Conservation (phyloP, 1,140 invertebrate genomes). For the Macrocentrus cingulum region DNA sequence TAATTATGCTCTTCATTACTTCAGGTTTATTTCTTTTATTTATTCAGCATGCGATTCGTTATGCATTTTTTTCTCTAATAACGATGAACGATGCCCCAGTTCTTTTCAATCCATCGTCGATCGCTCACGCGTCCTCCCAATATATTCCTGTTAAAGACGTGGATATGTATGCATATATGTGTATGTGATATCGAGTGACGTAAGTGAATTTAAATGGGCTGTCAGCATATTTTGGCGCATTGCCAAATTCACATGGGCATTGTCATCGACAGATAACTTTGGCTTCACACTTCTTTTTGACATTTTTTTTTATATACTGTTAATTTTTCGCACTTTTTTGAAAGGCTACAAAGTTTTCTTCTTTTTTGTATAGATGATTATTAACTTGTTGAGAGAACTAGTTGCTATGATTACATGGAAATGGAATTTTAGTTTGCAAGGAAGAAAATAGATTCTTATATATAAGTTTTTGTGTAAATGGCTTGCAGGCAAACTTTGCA, state of each 20-base stretch:
- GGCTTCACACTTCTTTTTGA: background rate
- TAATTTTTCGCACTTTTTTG: too few relatives aligned
- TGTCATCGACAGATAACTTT: background rate
- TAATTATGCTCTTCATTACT: background rate
- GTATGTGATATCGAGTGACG: background rate
- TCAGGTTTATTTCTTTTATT: background rate
- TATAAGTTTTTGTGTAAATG: too few relatives aligned
- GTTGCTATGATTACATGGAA: too few relatives aligned
- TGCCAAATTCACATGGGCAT: background rate
- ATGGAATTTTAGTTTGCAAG: too few relatives aligned
- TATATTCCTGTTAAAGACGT: background rate
- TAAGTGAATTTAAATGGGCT: background rate
- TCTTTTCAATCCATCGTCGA: background rate
- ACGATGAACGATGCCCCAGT: background rate
- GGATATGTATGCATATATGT: background rate
- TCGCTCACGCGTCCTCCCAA: background rate
- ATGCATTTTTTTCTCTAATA: background rate
- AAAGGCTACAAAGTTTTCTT: too few relatives aligned
- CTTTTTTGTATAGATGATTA: too few relatives aligned
- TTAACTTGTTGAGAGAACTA: too few relatives aligned
- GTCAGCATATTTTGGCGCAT: background rate
- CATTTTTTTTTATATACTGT: too few relatives aligned
- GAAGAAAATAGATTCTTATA: too few relatives aligned
- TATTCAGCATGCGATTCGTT: background rate
- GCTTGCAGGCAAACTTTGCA: too few relatives aligned